Base-by-base conservation (phyloP, 2,113 vertebrate genomes). In the Gallinago media region DNA sequence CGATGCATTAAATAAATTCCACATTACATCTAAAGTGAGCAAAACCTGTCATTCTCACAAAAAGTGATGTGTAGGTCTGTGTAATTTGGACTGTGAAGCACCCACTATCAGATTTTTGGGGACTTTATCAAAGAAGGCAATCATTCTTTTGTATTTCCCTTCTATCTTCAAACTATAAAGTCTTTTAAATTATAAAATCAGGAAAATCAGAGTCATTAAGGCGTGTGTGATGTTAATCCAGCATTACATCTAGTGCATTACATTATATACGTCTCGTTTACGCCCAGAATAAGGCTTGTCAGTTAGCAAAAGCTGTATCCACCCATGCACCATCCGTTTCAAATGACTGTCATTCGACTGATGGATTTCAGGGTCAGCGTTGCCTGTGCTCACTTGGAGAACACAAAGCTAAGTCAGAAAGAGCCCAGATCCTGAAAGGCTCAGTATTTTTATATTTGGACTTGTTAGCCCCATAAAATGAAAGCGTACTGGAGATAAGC, bases 231-330 rank as follows among this genome's bases (percentile, higher is more conserved):
- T 54, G 31, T 27, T 72, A 68, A 34, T 9, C 9, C 40, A 4
- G 8, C 25, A 25, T 16, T 66, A 14, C 11, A 22, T 20, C 26
- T 25, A 9, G 9, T 36, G 38, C 0, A 0, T 38, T 50, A 19
- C 12, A 16, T 16, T 67, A 26, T 20, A 13, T 12, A 29, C 4
- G 27, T 19, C 18, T 36, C 8, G 4, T 27, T 16, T 9, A 50
- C 3, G 55, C 2, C 6, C 10, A 19, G 9, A 12, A 12, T 6
- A 27, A 72, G 16, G 10, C 31, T 63, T 59, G 13, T 26, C 58
- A 36, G 29, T 44, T 26, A 40, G 9, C 25, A 63, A 38, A 36
- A 29, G 6, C 32, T 79, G 29, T 15, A 62, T 18, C 34, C 18
- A 85, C 17, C 12, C 42, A 6, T 20, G 19, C 34, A 47, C 15